These are phyloP conservation scores for Drosophila ohnishii DNA, from an alignment of 1,140 invertebrate species.

Conservation along the genomic window DNA sequence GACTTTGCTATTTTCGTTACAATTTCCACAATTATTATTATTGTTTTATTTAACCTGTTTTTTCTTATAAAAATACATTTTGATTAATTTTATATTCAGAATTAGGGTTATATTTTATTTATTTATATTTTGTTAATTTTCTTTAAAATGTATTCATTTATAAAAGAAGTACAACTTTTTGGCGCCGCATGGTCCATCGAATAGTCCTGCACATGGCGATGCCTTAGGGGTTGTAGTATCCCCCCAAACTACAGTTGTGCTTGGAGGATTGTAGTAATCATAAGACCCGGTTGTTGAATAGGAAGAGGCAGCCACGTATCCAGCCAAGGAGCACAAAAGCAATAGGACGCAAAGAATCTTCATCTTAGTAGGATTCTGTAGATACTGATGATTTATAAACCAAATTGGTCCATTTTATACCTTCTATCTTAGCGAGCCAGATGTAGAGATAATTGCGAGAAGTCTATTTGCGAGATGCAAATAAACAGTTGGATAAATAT, in stretches of 20 bases:
- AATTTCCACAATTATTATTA: not conserved
- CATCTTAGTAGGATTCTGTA: not conserved
- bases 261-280: constrained; percentile 9
- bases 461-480: not conserved
- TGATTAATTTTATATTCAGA: not conserved
- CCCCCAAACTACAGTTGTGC: not conserved
- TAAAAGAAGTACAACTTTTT: constrained; percentile 4
- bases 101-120: not conserved
- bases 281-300: not conserved
- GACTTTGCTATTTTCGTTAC: not conserved
- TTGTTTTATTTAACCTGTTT: not conserved
- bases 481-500: constrained; percentile 2
- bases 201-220: not conserved
- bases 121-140: too few species aligned
- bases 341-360: not conserved
- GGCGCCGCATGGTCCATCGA: not conserved
- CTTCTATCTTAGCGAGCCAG: not conserved
- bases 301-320: not conserved
- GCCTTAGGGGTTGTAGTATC: not conserved
- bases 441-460: not conserved
- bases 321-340: not conserved
- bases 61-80: not conserved
- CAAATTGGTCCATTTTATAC: not conserved
- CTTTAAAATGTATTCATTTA: not conserved
- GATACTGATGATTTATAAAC: not conserved